Conservation (phyloP, 1,140 invertebrate species). For the Latrodectus geometricus region DNA sequence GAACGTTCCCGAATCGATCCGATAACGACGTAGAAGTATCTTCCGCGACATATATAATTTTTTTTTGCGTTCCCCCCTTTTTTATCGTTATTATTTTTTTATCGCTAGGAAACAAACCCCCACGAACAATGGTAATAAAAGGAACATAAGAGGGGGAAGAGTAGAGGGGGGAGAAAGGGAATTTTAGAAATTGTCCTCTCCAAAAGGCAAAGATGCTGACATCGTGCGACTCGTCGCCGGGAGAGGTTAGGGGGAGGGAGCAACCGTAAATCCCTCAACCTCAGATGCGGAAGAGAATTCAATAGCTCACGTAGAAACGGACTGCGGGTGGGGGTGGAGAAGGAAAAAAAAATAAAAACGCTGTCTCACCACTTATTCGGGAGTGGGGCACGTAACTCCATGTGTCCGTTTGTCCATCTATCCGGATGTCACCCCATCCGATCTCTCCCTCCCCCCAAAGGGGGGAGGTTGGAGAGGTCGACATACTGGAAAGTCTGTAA, state of each 20-base stretch:
- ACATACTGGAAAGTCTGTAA: too few species aligned
- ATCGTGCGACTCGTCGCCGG: background rate
- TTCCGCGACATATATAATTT: too few species aligned
- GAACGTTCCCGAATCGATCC: background rate
- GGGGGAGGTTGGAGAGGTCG: too few species aligned
- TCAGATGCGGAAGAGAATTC: background rate
- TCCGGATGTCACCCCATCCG: background rate
- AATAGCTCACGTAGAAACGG: background rate
- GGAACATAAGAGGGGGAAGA: background rate
- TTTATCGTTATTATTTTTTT: background rate
- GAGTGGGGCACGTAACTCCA: background rate
- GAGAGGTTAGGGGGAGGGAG: too few species aligned
- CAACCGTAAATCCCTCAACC: background rate
- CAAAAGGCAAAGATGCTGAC: constrained; percentile 26
- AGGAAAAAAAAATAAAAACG: background rate
- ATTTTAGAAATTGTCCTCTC: background rate
- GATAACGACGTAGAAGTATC: background rate
- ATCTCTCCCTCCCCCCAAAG: too few species aligned
- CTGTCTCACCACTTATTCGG: constrained; percentile 17
- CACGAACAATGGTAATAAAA: too few species aligned
- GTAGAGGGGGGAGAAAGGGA: background rate
- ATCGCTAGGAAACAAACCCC: too few species aligned
- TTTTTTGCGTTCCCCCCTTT: background rate
- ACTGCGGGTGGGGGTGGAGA: background rate
- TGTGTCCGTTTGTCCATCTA: background rate